Conservation (phyloP, 2,797 vertebrate genomes). For the Fundulus diaphanus region DNA sequence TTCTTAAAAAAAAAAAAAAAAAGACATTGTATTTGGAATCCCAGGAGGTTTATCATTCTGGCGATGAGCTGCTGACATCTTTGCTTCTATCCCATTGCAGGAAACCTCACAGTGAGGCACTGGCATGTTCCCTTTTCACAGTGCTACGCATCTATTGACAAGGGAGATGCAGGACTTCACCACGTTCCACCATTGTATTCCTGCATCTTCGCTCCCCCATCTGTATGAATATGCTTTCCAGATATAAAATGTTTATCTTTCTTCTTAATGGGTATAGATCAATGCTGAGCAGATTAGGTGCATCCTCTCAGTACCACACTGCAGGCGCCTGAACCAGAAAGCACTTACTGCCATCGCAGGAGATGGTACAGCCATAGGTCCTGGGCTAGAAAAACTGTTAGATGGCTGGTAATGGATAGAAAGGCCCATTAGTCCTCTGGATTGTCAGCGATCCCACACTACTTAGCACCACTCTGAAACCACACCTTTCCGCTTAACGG, state of each 20-base stretch:
- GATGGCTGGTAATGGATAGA: slow-evolving; percentile 74
- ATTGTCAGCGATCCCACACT: slow-evolving; percentile 74
- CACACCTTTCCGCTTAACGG: slow-evolving; percentile 74
- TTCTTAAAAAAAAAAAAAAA: slow-evolving; percentile 48
- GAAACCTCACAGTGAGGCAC: slow-evolving; percentile 35
- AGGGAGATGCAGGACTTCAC: slow-evolving; percentile 25
- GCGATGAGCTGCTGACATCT: slow-evolving; percentile 52
- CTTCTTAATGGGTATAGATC: slow-evolving; percentile 73
- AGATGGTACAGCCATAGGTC: slow-evolving; percentile 50
- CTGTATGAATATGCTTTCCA: slow-evolving; percentile 61
- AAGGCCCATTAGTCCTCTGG: slow-evolving; percentile 73
- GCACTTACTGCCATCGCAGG: slow-evolving; percentile 58
- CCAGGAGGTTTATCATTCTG: slow-evolving; percentile 55
- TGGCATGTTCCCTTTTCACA: slow-evolving; percentile 22
- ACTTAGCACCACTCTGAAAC: slow-evolving; percentile 78
- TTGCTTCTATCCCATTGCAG: slow-evolving; percentile 48
- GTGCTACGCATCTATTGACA: slow-evolving; percentile 32
- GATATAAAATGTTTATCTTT: slow-evolving; percentile 74
- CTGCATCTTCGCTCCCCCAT: slow-evolving; percentile 51
- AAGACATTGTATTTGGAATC: slow-evolving; percentile 44
- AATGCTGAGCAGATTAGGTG: slow-evolving; percentile 77
- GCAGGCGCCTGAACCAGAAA: slow-evolving; percentile 67
- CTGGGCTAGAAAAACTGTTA: slow-evolving; percentile 62
- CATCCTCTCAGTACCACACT: slow-evolving; percentile 58
- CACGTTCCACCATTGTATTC: slow-evolving; percentile 31